Conservation (phyloP, 2,888 invertebrate genomes). For the Spodoptera exigua region DNA sequence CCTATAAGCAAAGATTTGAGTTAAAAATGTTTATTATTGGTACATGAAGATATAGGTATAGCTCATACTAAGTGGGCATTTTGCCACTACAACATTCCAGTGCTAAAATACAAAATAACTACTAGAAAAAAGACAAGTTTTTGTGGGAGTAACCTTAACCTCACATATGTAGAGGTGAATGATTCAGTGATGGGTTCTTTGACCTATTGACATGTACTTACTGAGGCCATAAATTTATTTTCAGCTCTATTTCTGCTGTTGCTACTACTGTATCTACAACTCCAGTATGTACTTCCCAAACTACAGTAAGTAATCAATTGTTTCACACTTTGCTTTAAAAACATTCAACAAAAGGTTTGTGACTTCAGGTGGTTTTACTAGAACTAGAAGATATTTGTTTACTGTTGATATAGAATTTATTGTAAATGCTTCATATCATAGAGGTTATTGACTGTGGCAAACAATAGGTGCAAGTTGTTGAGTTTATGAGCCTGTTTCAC, state of each 20-base stretch:
- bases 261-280: constrained; percentile 82
- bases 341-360: constrained; percentile 33
- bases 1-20: no score
- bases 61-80: no score
- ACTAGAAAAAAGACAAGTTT: no score
- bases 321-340: constrained; percentile 25
- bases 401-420: constrained; percentile 22
- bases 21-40: no score
- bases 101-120: no score
- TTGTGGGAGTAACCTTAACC: no score
- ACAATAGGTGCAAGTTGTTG: constrained; percentile 7
- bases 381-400: no score
- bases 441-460: constrained; percentile 29
- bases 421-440: no score
- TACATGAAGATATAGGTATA: no score
- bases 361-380: constrained; percentile 18
- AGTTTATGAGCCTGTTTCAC: constrained; percentile 5
- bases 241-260: constrained; percentile 83
- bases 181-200: constrained; percentile 32
- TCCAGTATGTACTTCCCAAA: constrained; percentile 86
- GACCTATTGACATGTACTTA: constrained; percentile 35
- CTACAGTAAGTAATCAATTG: constrained; percentile 76
- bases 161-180: constrained; percentile 20
- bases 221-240: constrained; percentile 59
- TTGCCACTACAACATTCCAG: no score